Percentiles rank a stretch among this genome's conserved stretches.
phyloP scores from a whole-genome alignment of 2,113 vertebrate genomes.

The Ramphastos sulfuratus region DNA sequence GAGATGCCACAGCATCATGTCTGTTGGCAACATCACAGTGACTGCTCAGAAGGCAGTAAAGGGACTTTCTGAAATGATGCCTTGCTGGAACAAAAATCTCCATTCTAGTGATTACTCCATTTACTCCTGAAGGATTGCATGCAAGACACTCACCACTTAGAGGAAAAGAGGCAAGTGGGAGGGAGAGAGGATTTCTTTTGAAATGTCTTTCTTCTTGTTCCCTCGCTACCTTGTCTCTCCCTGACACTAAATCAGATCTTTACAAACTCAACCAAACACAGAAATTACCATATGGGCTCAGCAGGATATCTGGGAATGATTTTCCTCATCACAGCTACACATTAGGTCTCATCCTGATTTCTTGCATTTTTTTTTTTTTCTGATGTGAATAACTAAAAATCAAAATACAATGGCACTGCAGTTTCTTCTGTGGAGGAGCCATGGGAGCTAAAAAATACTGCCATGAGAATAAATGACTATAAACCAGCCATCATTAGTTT shows the following conservation, averaged over 20 bases:
- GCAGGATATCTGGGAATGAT: constrained; percentile 1
- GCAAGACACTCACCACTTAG: neutral
- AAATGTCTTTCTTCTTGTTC: neutral
- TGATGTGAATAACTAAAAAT: constrained; percentile 31
- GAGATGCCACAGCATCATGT: neutral
- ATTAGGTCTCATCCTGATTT: neutral
- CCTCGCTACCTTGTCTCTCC: neutral
- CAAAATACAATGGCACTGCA: neutral
- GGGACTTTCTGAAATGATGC: neutral
- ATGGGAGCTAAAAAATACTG: neutral
- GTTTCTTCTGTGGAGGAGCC: neutral
- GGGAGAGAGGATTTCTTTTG: neutral
- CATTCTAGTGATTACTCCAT: neutral
- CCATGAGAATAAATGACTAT: neutral
- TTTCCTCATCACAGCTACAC: neutral
- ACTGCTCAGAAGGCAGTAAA: neutral
- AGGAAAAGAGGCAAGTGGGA: neutral
- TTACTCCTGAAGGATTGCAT: neutral
- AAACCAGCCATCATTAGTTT: neutral
- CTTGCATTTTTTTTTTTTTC: constrained; percentile 29
- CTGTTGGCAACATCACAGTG: neutral
- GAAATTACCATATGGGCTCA: constrained; percentile 38
- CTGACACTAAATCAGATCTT: neutral
- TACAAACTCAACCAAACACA: neutral
- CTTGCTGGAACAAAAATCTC: neutral